Evolutionary conservation across 2,113 vertebrate species (phyloP).

Genomic region (Eleginops maclovinus): DNA sequence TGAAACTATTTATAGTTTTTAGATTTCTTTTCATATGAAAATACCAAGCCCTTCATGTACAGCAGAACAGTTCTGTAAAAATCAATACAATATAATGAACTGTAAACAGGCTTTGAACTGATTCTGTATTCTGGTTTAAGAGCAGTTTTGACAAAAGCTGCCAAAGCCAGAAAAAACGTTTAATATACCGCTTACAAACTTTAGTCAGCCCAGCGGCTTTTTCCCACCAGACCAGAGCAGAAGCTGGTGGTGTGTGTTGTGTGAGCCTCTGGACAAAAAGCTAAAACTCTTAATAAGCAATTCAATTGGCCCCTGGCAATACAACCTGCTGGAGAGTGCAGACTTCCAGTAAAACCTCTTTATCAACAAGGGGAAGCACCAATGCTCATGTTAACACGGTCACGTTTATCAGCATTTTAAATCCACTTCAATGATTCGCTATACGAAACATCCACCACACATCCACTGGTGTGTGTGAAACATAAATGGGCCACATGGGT

Average conservation of each 20-base stretch:
- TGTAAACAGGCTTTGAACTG: neutral
- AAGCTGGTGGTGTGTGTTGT: neutral
- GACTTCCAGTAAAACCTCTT: constrained; percentile 2
- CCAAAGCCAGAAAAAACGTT: neutral
- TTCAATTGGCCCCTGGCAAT: constrained; percentile 18
- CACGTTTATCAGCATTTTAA: neutral
- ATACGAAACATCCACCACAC: constrained; percentile 1
- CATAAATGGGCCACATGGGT: constrained; percentile 54
- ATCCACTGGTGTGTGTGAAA: constrained; percentile 5
- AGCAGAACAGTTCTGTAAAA: too few relatives aligned
- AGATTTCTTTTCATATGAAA: neutral
- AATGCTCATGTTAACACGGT: constrained; percentile 10
- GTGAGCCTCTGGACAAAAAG: constrained; percentile 2
- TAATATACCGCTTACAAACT: neutral
- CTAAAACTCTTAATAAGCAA: constrained; percentile 2
- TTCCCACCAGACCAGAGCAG: neutral
- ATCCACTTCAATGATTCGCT: neutral
- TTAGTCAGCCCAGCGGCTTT: neutral
- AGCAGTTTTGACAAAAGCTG: constrained; percentile 5
- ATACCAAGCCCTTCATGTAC: neutral
- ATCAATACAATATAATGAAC: neutral
- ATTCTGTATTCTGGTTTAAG: too few relatives aligned
- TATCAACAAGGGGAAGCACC: constrained; percentile 23
- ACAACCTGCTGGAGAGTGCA: constrained; percentile 35
- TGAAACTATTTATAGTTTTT: neutral